Conservation (phyloP, 2,888 invertebrate species). For the Candidula unifasciata region DNA sequence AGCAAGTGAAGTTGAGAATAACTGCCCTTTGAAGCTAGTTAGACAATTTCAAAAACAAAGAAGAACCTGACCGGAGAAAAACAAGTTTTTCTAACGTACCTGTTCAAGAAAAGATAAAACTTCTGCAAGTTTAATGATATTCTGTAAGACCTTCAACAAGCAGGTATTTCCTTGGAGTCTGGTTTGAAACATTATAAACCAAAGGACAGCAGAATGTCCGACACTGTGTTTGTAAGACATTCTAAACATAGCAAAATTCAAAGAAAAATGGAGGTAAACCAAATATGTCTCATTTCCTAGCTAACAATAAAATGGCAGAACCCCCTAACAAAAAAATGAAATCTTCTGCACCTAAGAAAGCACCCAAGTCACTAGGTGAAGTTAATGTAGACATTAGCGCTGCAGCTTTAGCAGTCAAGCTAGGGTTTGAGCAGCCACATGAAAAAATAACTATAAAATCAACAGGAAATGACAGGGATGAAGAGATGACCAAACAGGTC, state of each 20-base stretch:
- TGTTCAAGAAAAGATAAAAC: too few species aligned
- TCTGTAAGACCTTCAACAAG: too few species aligned
- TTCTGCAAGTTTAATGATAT: too few species aligned
- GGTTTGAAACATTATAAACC: neutral
- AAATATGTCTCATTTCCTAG: conserved; percentile 4
- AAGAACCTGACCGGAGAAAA: too few species aligned
- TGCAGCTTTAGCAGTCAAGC: conserved; percentile 6
- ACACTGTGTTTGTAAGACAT: neutral
- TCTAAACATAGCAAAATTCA: neutral
- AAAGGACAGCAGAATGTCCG: neutral
- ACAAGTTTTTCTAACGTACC: too few species aligned
- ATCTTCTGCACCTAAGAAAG: neutral
- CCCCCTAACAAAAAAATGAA: neutral
- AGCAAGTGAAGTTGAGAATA: too few species aligned
- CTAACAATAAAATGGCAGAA: neutral
- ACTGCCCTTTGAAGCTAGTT: too few species aligned
- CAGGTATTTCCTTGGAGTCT: neutral
- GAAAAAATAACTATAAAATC: conserved; percentile 18
- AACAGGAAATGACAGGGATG: conserved; percentile 20
- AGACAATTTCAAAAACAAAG: too few species aligned
- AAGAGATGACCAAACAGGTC: conserved; percentile 29
- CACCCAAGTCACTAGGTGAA: neutral
- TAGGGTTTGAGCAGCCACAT: conserved; percentile 34
- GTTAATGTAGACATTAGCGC: conserved; percentile 10
- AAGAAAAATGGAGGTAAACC: neutral